phyloP scores from a whole-genome alignment of 2,113 vertebrate genomes.

The Salvelinus alpinus region DNA sequence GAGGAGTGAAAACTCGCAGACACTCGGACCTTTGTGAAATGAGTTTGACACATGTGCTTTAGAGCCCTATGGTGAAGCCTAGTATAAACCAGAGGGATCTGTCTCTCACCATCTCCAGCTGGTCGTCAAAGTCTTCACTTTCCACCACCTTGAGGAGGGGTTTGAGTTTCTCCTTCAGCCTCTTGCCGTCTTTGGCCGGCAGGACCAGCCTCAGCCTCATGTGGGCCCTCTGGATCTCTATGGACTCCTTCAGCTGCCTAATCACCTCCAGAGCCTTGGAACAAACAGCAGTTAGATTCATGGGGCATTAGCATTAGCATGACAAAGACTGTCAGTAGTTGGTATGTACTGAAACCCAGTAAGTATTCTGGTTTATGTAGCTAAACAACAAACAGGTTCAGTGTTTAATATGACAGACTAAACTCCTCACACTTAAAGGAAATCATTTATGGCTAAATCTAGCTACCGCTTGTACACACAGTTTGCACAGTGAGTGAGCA shows the following conservation, averaged over 20 bases:
- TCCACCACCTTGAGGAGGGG: conserved; percentile 87
- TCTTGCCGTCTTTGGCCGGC: conserved; percentile 90
- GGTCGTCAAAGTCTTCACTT: conserved; percentile 87
- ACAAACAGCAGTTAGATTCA: not conserved
- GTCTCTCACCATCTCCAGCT: conserved; percentile 85
- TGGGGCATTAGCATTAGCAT: not conserved
- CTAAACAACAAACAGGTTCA: too few species aligned
- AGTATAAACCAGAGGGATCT: not conserved
- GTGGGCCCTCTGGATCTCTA: conserved; percentile 94
- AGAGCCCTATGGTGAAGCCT: too few species aligned
- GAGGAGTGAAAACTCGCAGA: too few species aligned
- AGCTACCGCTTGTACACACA: too few species aligned
- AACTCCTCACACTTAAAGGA: too few species aligned
- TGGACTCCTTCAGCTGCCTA: conserved; percentile 89
- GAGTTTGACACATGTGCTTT: too few species aligned
- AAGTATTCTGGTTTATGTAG: too few species aligned
- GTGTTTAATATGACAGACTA: too few species aligned
- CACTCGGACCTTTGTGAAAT: too few species aligned
- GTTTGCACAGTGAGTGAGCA: too few species aligned
- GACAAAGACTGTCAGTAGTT: not conserved
- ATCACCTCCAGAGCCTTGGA: conserved; percentile 93
- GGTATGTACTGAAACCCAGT: too few species aligned
- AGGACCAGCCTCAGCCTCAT: conserved; percentile 89
- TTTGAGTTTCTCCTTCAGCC: conserved; percentile 93
- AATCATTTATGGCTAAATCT: too few species aligned